Conservation (phyloP, 2,113 vertebrate genomes). For the Corvus hawaiiensis region DNA sequence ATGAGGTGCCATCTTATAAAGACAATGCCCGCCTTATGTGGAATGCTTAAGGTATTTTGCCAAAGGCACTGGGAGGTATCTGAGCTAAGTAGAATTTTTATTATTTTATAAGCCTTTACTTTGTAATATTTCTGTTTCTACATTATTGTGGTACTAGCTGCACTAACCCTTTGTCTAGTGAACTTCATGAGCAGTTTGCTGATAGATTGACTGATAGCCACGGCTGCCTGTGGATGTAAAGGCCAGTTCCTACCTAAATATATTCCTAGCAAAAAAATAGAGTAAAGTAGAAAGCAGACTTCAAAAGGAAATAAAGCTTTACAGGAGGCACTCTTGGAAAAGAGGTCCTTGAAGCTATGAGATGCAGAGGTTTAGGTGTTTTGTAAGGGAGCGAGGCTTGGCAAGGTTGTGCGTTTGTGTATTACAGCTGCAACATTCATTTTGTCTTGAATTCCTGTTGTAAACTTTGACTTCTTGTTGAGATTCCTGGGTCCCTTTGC, state of each 20-base stretch:
- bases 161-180: slow-evolving; percentile 73
- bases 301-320: slow-evolving; percentile 62
- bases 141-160: slow-evolving; percentile 78
- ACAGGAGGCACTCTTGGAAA: slow-evolving; percentile 38
- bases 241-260: slow-evolving; percentile 58
- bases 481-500: slow-evolving; percentile 5
- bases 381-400: slow-evolving; percentile 28
- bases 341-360: slow-evolving; percentile 39
- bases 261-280: slow-evolving; percentile 33
- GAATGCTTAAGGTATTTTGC: slow-evolving; percentile 84
- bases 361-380: slow-evolving; percentile 44
- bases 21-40: slow-evolving; percentile 82
- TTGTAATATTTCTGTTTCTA: slow-evolving; percentile 88
- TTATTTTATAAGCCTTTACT: slow-evolving; percentile 93
- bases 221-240: slow-evolving; percentile 57
- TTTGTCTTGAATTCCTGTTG: neutral
- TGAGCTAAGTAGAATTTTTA: slow-evolving; percentile 89
- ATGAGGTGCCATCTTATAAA: slow-evolving; percentile 89
- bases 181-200: slow-evolving; percentile 67
- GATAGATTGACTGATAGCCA: slow-evolving; percentile 73
- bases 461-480: neutral
- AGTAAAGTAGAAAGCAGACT: slow-evolving; percentile 36
- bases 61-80: slow-evolving; percentile 82
- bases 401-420: slow-evolving; percentile 35
- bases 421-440: neutral